These are phyloP conservation scores for Premnoplex brunnescens DNA, from an alignment of 2,797 vertebrate species.

Conservation along the genomic window DNA sequence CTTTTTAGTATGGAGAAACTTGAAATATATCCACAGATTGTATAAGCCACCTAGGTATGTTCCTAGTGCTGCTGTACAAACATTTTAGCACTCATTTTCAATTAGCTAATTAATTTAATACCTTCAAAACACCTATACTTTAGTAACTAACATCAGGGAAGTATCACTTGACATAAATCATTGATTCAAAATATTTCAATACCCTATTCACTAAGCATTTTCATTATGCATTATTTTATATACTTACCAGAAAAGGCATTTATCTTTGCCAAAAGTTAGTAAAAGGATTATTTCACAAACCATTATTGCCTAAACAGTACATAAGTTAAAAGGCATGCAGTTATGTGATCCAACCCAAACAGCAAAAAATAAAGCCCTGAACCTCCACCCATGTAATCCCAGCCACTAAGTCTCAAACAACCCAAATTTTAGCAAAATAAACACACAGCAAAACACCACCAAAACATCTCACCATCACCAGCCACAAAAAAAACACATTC, in stretches of 20 bases:
- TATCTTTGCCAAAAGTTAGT: background rate
- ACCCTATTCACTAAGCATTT: background rate
- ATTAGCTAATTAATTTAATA: background rate
- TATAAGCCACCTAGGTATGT: background rate
- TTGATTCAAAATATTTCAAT: background rate
- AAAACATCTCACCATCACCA: background rate
- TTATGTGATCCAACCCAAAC: background rate
- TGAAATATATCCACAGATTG: background rate
- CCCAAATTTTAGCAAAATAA: background rate
- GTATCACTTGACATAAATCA: background rate
- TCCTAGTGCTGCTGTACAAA: slow-evolving; percentile 22
- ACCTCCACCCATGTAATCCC: background rate
- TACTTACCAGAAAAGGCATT: slow-evolving; percentile 52
- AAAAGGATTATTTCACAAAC: slow-evolving; percentile 15
- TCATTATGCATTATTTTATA: background rate
- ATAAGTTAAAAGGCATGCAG: slow-evolving; percentile 11
- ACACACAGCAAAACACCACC: background rate
- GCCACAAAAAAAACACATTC: background rate
- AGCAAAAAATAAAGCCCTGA: background rate
- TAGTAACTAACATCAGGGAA: background rate
- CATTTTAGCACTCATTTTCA: background rate
- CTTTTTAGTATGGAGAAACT: background rate
- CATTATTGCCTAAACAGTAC: background rate
- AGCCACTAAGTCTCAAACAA: background rate
- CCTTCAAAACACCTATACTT: background rate